Evolutionary conservation across 1,140 invertebrate genomes (phyloP), one percentile per base, ranked within the genome.

Genomic region (Cheumatopsyche charites): DNA sequence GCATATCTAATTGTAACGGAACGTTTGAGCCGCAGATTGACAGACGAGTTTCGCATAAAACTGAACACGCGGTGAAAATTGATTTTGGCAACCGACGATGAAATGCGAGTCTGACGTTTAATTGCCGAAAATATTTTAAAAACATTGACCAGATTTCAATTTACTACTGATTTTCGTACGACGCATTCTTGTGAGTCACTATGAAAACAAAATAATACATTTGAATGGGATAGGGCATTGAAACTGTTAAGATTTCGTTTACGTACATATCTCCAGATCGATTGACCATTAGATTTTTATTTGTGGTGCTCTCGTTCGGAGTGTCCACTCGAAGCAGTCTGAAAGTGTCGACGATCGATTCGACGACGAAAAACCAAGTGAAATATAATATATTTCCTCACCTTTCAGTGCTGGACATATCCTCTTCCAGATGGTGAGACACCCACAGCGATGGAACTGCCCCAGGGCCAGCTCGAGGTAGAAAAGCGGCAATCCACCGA

Each of bases 381-480:
- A 6, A 26, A n/a, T 9, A 15, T 52, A 15, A 52, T 52, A 15
- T n/a, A 52, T 52, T 52, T 23, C 76, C 79, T 86, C 85, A 97
- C 97, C 97, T 91, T 98, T 98, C 26, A 98, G 88, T 29, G 97
- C 92, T 0, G 97, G 97, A 83, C 96, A 98, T 77, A 99, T 95
- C 76, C 93, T 88, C 75, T 92, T 93, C 94, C 97, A 97, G 58
- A 97, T 91, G n/a, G 93, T 94, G 23, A 97, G 86, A 78, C 95
- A 96, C 19, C 95, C 95, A 78, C 92, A 94, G 15, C 93, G 88
- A 82, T 96, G 94, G 84, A 94, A 96, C 80, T 96, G 96, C 13
- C 96, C 96, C 65, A 98, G 83, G 1, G 95, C 94, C 75, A 97
- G 80, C 82, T 98, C 96, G 92, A 98, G 92, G 82, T 96, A 97